Conservation (phyloP, 2,113 vertebrate genomes). For the Hyperoodon ampullatus region DNA sequence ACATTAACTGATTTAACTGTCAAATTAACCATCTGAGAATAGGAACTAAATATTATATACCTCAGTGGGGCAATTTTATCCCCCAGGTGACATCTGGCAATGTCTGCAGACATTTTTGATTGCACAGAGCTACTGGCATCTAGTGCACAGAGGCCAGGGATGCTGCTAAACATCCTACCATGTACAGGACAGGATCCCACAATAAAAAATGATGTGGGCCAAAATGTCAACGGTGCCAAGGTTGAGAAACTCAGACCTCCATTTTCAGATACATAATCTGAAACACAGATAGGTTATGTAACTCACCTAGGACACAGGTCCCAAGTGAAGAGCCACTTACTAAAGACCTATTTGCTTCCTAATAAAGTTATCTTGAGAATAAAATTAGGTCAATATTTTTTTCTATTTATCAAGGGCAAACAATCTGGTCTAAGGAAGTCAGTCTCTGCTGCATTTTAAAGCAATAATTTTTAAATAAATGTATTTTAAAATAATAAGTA, state of each 20-base stretch:
- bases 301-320: not conserved
- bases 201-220: not conserved
- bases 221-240: not conserved
- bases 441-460: constrained; percentile 30
- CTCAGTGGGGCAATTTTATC: not conserved
- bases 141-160: not conserved
- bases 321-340: not conserved
- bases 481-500: constrained; percentile 28
- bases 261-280: constrained; percentile 3
- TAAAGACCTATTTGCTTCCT: not conserved
- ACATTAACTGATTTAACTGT: not conserved
- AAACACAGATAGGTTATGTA: not conserved
- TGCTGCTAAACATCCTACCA: not conserved
- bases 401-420: constrained; percentile 22
- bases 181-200: not conserved
- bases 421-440: not conserved
- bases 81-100: not conserved
- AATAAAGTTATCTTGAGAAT: constrained; percentile 47
- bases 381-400: constrained; percentile 28
- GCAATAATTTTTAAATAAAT: constrained; percentile 33
- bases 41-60: not conserved
- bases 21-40: not conserved
- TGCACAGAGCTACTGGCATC: not conserved
- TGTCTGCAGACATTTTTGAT: not conserved
- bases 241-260: not conserved